Evolutionary conservation across 2,888 invertebrate species (phyloP).

Genomic region (Agriopis marginaria): DNA sequence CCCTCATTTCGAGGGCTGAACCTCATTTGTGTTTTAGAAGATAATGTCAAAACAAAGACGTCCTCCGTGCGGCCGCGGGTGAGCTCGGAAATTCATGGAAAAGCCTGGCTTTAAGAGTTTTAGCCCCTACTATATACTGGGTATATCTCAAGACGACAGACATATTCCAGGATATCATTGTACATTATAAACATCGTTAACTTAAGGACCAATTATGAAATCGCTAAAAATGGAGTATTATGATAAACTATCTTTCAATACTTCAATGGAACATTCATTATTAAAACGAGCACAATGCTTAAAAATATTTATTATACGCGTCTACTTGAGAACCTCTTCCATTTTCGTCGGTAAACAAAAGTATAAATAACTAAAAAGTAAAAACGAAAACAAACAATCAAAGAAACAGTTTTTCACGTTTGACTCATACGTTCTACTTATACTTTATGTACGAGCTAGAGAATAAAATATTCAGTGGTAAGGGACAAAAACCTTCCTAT

Average conservation of each 20-base stretch:
- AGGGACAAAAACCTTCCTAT: constrained; percentile 15
- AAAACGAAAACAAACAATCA: constrained; percentile 5
- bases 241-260: too few species aligned
- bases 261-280: not conserved
- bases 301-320: too few species aligned
- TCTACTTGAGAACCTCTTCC: too few species aligned
- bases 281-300: not conserved
- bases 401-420: not conserved
- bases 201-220: too few species aligned
- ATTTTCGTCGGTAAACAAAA: not conserved
- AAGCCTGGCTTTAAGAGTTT: constrained; percentile 24
- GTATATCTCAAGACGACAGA: too few species aligned
- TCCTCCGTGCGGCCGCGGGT: constrained; percentile 23
- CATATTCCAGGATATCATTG: too few species aligned
- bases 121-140: constrained; percentile 6
- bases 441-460: not conserved
- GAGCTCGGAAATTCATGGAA: constrained; percentile 28
- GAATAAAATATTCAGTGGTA: constrained; percentile 24
- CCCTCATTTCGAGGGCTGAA: constrained; percentile 37
- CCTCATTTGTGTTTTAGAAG: constrained; percentile 47
- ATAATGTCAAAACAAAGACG: constrained; percentile 47
- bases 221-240: too few species aligned
- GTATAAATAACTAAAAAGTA: not conserved
- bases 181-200: too few species aligned
- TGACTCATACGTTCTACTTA: constrained; percentile 4